Evolutionary conservation across 2,113 vertebrate species (phyloP).

Genomic region (Atractosteus spatula): DNA sequence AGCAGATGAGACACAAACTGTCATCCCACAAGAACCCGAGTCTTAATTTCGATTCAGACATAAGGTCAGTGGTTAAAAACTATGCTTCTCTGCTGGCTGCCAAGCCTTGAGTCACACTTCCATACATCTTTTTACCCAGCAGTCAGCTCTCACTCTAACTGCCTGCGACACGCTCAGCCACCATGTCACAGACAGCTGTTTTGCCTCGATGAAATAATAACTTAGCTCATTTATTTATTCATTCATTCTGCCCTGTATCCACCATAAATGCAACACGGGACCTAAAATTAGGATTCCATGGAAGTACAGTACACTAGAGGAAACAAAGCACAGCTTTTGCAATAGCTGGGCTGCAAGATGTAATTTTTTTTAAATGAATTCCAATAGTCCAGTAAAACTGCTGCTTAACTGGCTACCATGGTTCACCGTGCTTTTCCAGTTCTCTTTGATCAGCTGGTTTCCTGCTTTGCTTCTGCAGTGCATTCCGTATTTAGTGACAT

Average conservation of each 20-base stretch:
- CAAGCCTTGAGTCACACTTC: slow-evolving; percentile 1
- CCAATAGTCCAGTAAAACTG: too few species aligned
- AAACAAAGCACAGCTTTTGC: too few species aligned
- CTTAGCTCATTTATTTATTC: slow-evolving; percentile 33
- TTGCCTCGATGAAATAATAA: slow-evolving; percentile 29
- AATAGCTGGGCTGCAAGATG: too few species aligned
- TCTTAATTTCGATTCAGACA: not conserved
- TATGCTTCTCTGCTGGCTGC: not conserved
- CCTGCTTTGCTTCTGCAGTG: too few species aligned
- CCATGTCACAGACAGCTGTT: slow-evolving; percentile 42
- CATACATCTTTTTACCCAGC: not conserved
- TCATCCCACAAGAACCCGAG: not conserved
- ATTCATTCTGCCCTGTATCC: slow-evolving; percentile 22
- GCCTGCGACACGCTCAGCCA: not conserved
- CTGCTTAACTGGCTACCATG: too few species aligned
- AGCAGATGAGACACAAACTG: not conserved
- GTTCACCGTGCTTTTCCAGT: too few species aligned
- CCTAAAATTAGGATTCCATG: too few species aligned
- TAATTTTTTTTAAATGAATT: too few species aligned
- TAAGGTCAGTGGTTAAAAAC: not conserved
- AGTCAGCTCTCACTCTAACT: slow-evolving; percentile 1
- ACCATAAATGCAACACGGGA: slow-evolving; percentile 8
- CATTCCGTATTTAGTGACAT: too few species aligned
- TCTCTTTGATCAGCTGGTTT: too few species aligned
- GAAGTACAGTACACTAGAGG: too few species aligned